phyloP scores from a whole-genome alignment of 2,797 vertebrate species.

The Momotus momota region DNA sequence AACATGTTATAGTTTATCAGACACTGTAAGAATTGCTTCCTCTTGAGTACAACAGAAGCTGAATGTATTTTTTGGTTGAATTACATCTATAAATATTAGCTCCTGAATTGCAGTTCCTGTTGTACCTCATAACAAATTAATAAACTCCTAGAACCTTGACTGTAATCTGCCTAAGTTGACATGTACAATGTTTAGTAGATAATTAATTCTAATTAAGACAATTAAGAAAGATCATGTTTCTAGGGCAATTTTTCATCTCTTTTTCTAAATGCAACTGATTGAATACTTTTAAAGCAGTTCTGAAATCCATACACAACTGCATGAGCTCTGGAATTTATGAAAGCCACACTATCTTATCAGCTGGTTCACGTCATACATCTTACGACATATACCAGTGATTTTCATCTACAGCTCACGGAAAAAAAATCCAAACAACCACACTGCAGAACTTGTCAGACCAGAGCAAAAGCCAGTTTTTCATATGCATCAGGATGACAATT shows the following conservation, averaged over 20 bases:
- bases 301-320: background rate
- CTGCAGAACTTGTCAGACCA: background rate
- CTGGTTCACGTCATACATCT: background rate
- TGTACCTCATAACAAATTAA: background rate
- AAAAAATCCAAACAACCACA: background rate
- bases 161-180: background rate
- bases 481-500: background rate
- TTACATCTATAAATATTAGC: background rate
- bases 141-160: background rate
- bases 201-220: conserved; percentile 9
- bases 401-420: background rate
- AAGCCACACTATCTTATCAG: background rate
- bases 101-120: background rate
- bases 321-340: background rate
- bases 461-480: background rate
- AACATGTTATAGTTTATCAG: background rate
- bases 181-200: background rate
- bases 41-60: background rate
- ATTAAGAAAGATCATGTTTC: background rate
- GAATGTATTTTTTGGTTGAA: background rate
- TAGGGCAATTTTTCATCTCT: background rate
- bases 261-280: background rate
- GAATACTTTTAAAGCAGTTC: background rate
- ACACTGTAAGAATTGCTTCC: background rate
- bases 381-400: background rate